Evolutionary conservation across 2,888 invertebrate genomes (phyloP).

Genomic region (Rugalucina vietnamica): DNA sequence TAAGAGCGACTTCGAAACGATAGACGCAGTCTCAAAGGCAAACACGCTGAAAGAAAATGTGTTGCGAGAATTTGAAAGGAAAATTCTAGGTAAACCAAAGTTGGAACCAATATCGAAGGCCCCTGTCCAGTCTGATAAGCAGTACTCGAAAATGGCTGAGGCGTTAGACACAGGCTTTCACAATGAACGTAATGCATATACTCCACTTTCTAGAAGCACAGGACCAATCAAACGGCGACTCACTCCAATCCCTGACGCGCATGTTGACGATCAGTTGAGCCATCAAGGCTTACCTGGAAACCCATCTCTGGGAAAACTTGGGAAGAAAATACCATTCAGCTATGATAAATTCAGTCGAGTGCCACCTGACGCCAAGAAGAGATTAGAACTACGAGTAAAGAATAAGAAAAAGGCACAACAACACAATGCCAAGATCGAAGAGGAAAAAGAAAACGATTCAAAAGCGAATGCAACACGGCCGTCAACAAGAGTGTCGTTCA

Average conservation of each 20-base stretch:
- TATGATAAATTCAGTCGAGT: conserved; percentile 54
- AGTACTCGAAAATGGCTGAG: neutral
- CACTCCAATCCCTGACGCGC: neutral
- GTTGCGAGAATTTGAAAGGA: neutral
- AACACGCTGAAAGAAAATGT: conserved; percentile 5
- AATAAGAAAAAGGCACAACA: conserved; percentile 45
- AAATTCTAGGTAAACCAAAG: neutral
- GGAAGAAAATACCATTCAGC: conserved; percentile 37
- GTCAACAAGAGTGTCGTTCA: conserved; percentile 55
- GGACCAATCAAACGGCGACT: neutral
- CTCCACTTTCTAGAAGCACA: conserved; percentile 8
- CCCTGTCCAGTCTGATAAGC: neutral
- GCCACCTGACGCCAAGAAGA: conserved; percentile 40
- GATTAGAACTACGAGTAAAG: conserved; percentile 46
- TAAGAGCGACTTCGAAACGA: conserved; percentile 28
- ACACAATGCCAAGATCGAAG: conserved; percentile 41
- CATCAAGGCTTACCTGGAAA: conserved; percentile 26
- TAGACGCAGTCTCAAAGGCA: conserved; percentile 32
- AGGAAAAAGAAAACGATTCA: neutral
- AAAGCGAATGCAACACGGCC: conserved; percentile 26
- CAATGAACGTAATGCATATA: conserved; percentile 15
- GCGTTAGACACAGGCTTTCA: neutral
- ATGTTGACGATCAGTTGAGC: neutral
- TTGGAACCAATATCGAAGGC: neutral
- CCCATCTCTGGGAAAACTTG: conserved; percentile 28